Base-by-base conservation (phyloP, 2,113 vertebrate genomes). In the Pelmatolapia mariae region DNA sequence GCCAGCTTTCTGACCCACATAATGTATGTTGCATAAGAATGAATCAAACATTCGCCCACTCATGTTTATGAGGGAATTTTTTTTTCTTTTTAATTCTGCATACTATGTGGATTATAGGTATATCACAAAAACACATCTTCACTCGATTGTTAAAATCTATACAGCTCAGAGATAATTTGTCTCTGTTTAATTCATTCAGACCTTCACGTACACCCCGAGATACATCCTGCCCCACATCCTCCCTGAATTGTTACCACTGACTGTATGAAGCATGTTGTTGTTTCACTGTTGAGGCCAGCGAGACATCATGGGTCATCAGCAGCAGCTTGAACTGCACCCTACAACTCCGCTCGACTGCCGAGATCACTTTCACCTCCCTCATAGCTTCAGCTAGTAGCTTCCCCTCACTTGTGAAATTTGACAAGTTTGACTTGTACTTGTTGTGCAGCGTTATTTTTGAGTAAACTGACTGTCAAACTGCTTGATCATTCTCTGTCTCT, bases 41-140 rank as follows among this genome's bases (percentile, higher is more conserved):
- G 79, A 91, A 80, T 92, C 81, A 81, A 92, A 84, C 79, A 86
- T 79, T 84, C 87, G 10, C 91, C 91, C 89, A 91, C 91, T 81
- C 81, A n/a, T 22, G 13, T 85, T 80, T 59, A 81, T 26, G 29
- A 86, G 82, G 85, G 45, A 81, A 11, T 13, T 76, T 45, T 47
- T 85, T 43, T 11, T n/a, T 81, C 53, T 76, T 76, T 76, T 79
- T 66, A 45, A 84, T 81, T 79, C 53, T 86, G 15, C 24, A 36
- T 31, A 40, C 31, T 66, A 66, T 10, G 79, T 80, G 36, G 85
- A 56, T 54, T 85, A 61, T 71, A 79, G 61, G 56, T 36, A 24
- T 52, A 43, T 18, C 22, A 38, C 40, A 81, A 54, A 81, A 79
- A 87, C 68, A 81, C 83, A 47, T 92, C 89, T 82, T 24, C 4